phyloP scores from a whole-genome alignment of 1,140 invertebrate genomes.

The Callitettix versicolor region DNA sequence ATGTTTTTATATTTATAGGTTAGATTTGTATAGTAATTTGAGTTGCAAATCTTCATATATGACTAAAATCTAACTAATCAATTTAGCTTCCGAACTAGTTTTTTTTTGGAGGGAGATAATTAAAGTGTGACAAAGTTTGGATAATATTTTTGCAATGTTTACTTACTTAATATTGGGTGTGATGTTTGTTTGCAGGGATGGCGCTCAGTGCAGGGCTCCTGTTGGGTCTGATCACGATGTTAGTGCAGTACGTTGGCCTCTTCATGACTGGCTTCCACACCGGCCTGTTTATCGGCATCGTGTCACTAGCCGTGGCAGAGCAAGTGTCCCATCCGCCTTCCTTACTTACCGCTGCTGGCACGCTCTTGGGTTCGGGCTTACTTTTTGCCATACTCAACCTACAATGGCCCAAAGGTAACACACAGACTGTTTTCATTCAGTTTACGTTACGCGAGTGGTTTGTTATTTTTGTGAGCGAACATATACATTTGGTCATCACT shows the following conservation, averaged over 20 bases:
- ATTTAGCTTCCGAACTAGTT: too few relatives aligned
- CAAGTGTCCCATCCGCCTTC: slow-evolving; percentile 31
- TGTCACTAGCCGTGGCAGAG: slow-evolving; percentile 43
- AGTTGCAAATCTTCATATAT: too few relatives aligned
- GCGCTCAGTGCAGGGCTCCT: slow-evolving; percentile 61
- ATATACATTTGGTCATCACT: neutral
- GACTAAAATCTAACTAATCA: too few relatives aligned
- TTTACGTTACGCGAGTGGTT: neutral
- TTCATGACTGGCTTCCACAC: slow-evolving; percentile 76
- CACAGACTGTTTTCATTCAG: too few relatives aligned
- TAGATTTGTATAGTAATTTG: too few relatives aligned
- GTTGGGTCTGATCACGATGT: slow-evolving; percentile 68
- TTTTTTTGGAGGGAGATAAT: too few relatives aligned
- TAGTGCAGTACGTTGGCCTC: slow-evolving; percentile 72
- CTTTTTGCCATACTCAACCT: slow-evolving; percentile 60
- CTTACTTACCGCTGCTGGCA: slow-evolving; percentile 57
- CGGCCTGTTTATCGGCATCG: slow-evolving; percentile 52
- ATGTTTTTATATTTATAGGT: too few relatives aligned
- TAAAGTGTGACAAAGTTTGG: too few relatives aligned
- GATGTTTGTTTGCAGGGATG: slow-evolving; percentile 45
- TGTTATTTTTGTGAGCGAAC: neutral
- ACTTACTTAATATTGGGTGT: too few relatives aligned
- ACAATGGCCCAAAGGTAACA: slow-evolving; percentile 59
- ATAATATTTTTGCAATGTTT: too few relatives aligned
- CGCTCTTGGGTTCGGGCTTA: slow-evolving; percentile 53